These are phyloP conservation scores for Microctenopoma lineatum DNA, from an alignment of 2,797 vertebrate genomes.

Conservation along the genomic window DNA sequence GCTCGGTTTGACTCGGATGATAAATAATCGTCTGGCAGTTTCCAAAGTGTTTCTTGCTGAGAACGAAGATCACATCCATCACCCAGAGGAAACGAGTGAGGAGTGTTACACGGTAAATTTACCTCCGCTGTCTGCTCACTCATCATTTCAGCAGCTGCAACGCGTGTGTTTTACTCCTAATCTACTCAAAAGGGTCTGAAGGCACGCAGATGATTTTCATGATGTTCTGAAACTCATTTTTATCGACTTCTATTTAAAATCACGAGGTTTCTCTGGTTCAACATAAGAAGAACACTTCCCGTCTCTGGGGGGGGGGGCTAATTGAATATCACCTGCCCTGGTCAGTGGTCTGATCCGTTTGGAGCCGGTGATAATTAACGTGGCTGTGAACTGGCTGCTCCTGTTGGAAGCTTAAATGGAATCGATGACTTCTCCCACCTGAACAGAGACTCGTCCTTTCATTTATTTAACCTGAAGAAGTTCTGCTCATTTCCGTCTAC, in stretches of 20 bases:
- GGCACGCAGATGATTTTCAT: too few relatives aligned
- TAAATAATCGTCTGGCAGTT: neutral
- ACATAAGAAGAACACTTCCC: neutral
- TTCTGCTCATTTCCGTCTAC: too few relatives aligned
- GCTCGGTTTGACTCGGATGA: neutral
- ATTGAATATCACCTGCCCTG: neutral
- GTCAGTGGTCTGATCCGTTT: neutral
- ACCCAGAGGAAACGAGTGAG: conserved; percentile 4
- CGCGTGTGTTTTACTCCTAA: neutral
- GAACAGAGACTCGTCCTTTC: neutral
- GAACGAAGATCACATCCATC: neutral
- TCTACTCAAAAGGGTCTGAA: neutral
- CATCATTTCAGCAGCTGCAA: neutral
- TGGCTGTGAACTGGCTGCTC: too few relatives aligned
- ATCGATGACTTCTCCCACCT: neutral
- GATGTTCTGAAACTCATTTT: too few relatives aligned
- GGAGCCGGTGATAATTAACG: neutral
- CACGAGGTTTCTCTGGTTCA: too few relatives aligned
- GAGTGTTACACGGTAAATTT: neutral
- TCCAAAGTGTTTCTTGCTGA: neutral
- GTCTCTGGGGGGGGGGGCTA: neutral
- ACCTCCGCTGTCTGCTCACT: conserved; percentile 4
- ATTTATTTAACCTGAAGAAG: too few relatives aligned
- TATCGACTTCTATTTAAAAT: too few relatives aligned
- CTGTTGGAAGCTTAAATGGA: neutral